Evolutionary conservation across 2,888 invertebrate species (phyloP).

Genomic region (Drosophila lacicola): DNA sequence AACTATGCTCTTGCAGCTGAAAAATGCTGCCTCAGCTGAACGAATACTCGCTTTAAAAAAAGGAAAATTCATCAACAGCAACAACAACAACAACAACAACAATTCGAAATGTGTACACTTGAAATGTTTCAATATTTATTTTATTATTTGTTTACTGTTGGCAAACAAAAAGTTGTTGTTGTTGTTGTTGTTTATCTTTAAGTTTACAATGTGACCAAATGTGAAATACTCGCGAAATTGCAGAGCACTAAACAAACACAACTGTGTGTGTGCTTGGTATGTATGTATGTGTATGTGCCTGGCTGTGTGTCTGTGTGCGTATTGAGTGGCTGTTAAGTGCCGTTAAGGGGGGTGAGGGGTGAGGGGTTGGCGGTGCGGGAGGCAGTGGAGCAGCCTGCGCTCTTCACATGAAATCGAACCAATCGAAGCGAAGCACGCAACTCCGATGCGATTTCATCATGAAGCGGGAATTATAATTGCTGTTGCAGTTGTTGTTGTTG

Average conservation of each 20-base stretch:
- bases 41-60: constrained; percentile 7
- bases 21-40: constrained; percentile 28
- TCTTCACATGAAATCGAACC: constrained; percentile 27
- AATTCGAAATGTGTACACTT: constrained; percentile 27
- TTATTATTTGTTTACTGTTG: constrained; percentile 37
- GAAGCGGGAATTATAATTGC: constrained; percentile 6
- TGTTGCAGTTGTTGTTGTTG: constrained; percentile 4
- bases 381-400: constrained; percentile 1
- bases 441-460: constrained; percentile 32
- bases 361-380: too few relatives aligned
- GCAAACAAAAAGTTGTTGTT: constrained; percentile 32
- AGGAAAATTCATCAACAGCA: constrained; percentile 28
- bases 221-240: constrained; percentile 50
- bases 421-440: constrained; percentile 28
- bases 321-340: constrained; percentile 27
- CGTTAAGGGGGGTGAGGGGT: too few relatives aligned
- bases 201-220: constrained; percentile 56
- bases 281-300: background rate
- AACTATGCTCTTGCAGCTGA: constrained; percentile 27
- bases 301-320: background rate
- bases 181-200: constrained; percentile 4
- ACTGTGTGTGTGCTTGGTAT: background rate
- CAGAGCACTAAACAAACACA: constrained; percentile 34
- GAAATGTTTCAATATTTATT: constrained; percentile 64
- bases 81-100: constrained; percentile 11